Base-by-base conservation (phyloP, 92 coral and sea anemone genomes). In the Parazoanthus swiftii region DNA sequence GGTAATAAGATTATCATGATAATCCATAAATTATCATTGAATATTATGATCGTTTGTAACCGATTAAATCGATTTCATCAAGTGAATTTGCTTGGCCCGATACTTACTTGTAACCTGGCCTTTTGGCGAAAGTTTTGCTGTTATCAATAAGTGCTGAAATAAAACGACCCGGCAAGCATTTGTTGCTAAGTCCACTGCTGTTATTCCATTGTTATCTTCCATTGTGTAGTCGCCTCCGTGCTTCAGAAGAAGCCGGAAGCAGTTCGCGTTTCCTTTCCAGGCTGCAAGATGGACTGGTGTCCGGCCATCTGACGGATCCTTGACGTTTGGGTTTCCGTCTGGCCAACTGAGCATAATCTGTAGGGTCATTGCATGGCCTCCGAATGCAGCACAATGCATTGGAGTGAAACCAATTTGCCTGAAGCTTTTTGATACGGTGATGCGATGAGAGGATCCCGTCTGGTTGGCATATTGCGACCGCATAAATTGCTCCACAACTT, bases 231-330 rank as follows among this genome's bases (percentile, higher is more conserved):
- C 68, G 5, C 96, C 96, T 16, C 93, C 96, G 23, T 92, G 85
- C 11, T 78, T 79, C 7, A 94, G 83, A 26, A 94, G 82, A 51
- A 92, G 76, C 73, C 50, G 85, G 65, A 94, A 74, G 76, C 94
- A 88, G 56, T 25, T 76, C 1, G 67, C 86, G 18, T 90, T 76
- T 10, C 96, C 96, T 35, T 80, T 88, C 91, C 91, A 90, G 2
- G 96, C 96, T 37, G 96, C 96, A 58, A 94, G 76, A 76, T 94
- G 96, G 66, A 94, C 95, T 0, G 96, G 96, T 3, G 94, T 92
- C 51, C 92, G 89, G n/a, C 94, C 94, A 81, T 88, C 90, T 7
- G 14, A 18, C 3, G 88, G 90, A 76, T 94, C 96, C 4, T 16
- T 43, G 68, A 92, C 85, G 50, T 94, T 92, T 1, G 96, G 92